A percentile compares a stretch with the other conserved stretches of the same genome.
These are phyloP conservation scores for Coelinius sp. DNA, from an alignment of 2,888 invertebrate genomes.

Conservation along the genomic window DNA sequence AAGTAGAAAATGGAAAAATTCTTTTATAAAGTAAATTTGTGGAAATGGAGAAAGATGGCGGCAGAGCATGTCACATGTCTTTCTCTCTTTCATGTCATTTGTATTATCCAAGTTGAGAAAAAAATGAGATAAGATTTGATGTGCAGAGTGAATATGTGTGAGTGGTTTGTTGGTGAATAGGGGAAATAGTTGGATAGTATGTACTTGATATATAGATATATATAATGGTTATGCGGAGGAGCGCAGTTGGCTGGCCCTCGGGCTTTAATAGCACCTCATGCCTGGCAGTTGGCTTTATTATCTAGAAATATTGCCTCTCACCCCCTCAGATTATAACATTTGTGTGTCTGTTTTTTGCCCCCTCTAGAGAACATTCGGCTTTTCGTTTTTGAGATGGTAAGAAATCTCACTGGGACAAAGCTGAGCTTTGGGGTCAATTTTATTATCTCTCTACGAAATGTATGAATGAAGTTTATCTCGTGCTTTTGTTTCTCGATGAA, in stretches of 20 bases:
- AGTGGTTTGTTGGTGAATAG: slow-evolving; percentile 7
- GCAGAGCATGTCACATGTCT: not conserved
- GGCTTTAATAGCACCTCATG: slow-evolving; percentile 7
- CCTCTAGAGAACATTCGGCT: not conserved
- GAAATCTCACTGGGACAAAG: not conserved
- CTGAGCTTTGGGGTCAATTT: not conserved
- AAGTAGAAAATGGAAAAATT: not conserved
- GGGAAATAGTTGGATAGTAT: not conserved
- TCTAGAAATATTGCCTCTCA: slow-evolving; percentile 39
- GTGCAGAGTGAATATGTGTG: not conserved
- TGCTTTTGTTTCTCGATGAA: no score
- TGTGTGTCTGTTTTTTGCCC: not conserved
- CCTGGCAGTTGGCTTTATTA: slow-evolving; percentile 38
- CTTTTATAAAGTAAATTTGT: not conserved
- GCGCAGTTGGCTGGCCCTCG: not conserved
- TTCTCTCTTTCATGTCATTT: not conserved
- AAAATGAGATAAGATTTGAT: not conserved
- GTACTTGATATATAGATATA: not conserved
- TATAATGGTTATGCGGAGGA: not conserved
- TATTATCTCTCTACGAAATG: not conserved
- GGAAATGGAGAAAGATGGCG: not conserved
- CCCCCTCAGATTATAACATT: slow-evolving; percentile 13
- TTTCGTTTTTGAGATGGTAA: not conserved
- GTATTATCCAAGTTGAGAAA: not conserved
- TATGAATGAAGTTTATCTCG: no score